phyloP scores from a whole-genome alignment of 2,888 invertebrate genomes.

The Balanococcus diminutus region DNA sequence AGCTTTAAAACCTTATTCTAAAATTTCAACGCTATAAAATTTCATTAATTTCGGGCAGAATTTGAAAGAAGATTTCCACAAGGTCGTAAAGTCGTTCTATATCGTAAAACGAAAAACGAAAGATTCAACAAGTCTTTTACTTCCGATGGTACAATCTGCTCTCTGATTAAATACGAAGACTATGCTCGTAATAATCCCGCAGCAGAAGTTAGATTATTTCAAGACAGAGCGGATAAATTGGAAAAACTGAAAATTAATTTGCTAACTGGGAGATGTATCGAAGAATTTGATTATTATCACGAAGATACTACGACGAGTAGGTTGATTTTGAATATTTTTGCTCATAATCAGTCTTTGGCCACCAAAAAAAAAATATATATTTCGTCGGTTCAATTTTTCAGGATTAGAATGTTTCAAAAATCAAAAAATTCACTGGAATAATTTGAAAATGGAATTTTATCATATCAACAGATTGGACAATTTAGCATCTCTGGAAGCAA shows the following conservation, averaged over 20 bases:
- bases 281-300: slow-evolving; percentile 3
- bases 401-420: slow-evolving; percentile 17
- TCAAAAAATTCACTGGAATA: slow-evolving; percentile 20
- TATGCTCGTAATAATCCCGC: not conserved
- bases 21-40: not conserved
- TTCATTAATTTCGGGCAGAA: not conserved
- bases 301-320: slow-evolving; percentile 13
- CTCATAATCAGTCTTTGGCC: not conserved
- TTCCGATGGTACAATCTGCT: not conserved
- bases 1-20: no score
- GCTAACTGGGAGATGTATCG: not conserved
- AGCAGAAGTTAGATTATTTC: not conserved
- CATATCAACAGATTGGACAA: slow-evolving; percentile 9
- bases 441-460: slow-evolving; percentile 35
- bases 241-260: not conserved
- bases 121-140: not conserved
- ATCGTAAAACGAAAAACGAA: slow-evolving; percentile 23
- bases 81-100: not conserved
- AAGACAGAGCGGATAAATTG: not conserved
- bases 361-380: not conserved
- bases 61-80: slow-evolving; percentile 39
- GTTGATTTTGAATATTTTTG: not conserved
- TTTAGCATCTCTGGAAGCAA: not conserved
- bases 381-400: not conserved
- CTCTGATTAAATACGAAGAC: not conserved